Evolutionary conservation across 2,888 invertebrate genomes (phyloP).

Genomic region (Trichopria drosophilae): DNA sequence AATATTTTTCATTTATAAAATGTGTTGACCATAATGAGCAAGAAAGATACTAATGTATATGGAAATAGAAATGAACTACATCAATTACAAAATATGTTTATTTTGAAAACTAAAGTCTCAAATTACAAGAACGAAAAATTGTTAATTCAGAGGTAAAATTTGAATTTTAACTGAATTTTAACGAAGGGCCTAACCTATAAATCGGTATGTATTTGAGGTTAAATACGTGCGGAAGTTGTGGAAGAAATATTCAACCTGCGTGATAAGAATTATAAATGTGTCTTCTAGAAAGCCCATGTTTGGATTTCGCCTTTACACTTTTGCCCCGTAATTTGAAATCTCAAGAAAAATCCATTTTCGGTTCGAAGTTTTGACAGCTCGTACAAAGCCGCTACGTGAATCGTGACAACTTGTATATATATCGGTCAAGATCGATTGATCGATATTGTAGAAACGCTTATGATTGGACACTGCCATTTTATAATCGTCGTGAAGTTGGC

Average conservation of each 20-base stretch:
- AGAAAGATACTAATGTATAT: constrained; percentile 9
- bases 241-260: constrained; percentile 65
- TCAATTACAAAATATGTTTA: constrained; percentile 5
- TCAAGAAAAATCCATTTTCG: too few species aligned
- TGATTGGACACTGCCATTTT: too few species aligned
- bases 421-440: too few species aligned
- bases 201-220: constrained; percentile 22
- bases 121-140: neutral
- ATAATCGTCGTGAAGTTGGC: too few species aligned
- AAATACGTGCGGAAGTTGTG: neutral
- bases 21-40: too few species aligned
- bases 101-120: neutral
- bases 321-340: too few species aligned
- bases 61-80: constrained; percentile 6
- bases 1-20: too few species aligned
- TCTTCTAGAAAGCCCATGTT: constrained; percentile 83
- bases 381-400: too few species aligned
- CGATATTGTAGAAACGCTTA: too few species aligned
- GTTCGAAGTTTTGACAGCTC: too few species aligned
- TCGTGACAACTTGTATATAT: too few species aligned
- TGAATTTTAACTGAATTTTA: neutral
- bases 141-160: neutral
- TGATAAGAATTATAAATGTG: constrained; percentile 79
- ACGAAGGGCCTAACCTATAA: constrained; percentile 31
- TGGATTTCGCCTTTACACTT: constrained; percentile 8